Evolutionary conservation across 2,113 vertebrate species (phyloP), one percentile per base, ranked within the genome.

Genomic region (Dipodomys stephensi): DNA sequence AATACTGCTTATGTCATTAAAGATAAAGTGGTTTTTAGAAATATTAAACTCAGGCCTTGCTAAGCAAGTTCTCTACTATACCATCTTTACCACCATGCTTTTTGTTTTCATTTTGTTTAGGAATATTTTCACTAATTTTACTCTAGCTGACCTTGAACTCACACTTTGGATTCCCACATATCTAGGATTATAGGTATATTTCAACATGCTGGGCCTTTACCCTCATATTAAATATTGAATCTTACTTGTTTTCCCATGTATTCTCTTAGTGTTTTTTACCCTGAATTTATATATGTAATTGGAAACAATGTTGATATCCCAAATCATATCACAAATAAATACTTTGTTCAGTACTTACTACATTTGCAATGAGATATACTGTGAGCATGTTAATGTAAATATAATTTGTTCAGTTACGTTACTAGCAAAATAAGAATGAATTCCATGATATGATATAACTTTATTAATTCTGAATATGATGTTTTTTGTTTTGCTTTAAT

Each of bases 401-500:
- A 78, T 46, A 72, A 49, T 62, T 81, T 57, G 16, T 5, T 89
- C 39, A 39, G 7, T 68, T 65, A 28, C n/a, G 78, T 80, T 77
- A 68, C n/a, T 87, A 22, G 60, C 57, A 87, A 15, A 27, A 69
- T 85, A 77, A 69, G 91, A 68, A 57, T 91, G 86, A 67, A 72
- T 62, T 49, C 23, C 64, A 13, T 53, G 30, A 82, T 83, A 28
- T 46, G 6, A 53, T 73, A 32, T 6, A 88, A 69, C 2, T 46
- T 84, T 87, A 82, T 90, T 88, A 85, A 73, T 83, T 92, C 22
- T 85, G 32, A 88, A 77, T 78, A 35, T 28, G 32, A 46, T 85
- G 83, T 53, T 67, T 78, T 89, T 64, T 28, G 30, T 53, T 92
- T 95, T 22, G 80, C 83, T 93, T 94, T 92, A 94, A 95, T 94